phyloP scores from a whole-genome alignment of 2,888 invertebrate species.

The Nasonia oneida region DNA sequence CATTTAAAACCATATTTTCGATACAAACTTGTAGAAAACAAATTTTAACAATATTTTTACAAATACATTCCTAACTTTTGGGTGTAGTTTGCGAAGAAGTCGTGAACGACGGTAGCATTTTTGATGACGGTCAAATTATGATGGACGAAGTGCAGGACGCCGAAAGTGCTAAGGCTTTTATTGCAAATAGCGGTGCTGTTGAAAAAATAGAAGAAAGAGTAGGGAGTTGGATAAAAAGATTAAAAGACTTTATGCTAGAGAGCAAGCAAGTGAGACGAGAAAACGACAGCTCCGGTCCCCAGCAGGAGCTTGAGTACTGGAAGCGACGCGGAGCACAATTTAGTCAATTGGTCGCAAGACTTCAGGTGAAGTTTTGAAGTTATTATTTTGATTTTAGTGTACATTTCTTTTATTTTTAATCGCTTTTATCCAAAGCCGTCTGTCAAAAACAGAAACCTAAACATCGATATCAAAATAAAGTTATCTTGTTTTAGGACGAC shows the following conservation, averaged over 20 bases:
- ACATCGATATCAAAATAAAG: not conserved
- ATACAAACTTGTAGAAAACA: not conserved
- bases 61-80: not conserved
- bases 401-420: conserved; percentile 26
- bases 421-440: not conserved
- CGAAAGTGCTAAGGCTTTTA: conserved; percentile 85
- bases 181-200: conserved; percentile 83
- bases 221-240: conserved; percentile 88
- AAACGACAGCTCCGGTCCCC: conserved; percentile 94
- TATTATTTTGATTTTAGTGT: conserved; percentile 7
- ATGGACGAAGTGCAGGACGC: conserved; percentile 83
- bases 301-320: conserved; percentile 98
- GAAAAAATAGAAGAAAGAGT: conserved; percentile 86
- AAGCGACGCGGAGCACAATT: conserved; percentile 96
- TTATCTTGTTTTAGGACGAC: conserved; percentile 80
- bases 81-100: conserved; percentile 90
- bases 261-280: conserved; percentile 95
- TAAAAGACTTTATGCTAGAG: conserved; percentile 90
- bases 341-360: conserved; percentile 89
- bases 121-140: conserved; percentile 86
- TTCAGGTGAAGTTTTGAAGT: conserved; percentile 80
- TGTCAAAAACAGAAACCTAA: not conserved
- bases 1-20: not conserved
- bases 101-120: conserved; percentile 88
- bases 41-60: not conserved